A percentile compares a stretch with the other conserved stretches of the same genome.
These are phyloP conservation scores for Psittacula derbiana DNA, from an alignment of 2,797 vertebrate genomes.

Conservation along the genomic window DNA sequence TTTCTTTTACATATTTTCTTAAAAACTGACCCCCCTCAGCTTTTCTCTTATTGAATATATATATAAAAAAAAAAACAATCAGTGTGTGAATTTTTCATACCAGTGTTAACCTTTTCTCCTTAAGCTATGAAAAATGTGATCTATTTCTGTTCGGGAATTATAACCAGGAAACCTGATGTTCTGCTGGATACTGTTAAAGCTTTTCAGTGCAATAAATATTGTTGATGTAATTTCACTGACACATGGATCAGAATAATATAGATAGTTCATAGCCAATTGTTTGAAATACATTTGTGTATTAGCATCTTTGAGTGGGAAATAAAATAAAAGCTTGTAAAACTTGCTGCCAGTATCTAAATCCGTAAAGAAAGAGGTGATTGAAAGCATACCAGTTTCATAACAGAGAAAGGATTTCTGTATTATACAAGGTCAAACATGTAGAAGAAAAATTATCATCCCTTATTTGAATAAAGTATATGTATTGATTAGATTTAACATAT, in stretches of 20 bases:
- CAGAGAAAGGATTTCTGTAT: constrained; percentile 19
- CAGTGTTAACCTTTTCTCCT: constrained; percentile 43
- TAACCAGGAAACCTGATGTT: constrained; percentile 28
- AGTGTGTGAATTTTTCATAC: constrained; percentile 19
- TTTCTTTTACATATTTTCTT: constrained; percentile 26
- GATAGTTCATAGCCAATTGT: constrained; percentile 47
- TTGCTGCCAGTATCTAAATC: neutral
- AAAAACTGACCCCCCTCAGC: neutral
- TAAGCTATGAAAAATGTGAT: constrained; percentile 36
- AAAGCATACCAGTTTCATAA: constrained; percentile 8
- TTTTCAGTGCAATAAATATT: constrained; percentile 47
- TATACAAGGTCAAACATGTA: constrained; percentile 47
- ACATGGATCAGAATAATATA: constrained; percentile 41
- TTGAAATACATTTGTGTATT: constrained; percentile 37
- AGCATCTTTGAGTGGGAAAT: constrained; percentile 18
- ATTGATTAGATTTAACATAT: constrained; percentile 61
- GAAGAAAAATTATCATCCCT: neutral
- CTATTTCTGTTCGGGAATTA: constrained; percentile 48
- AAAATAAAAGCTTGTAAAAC: constrained; percentile 42
- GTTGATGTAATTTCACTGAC: constrained; percentile 15
- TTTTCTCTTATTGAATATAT: neutral
- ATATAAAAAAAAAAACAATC: neutral
- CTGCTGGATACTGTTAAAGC: constrained; percentile 26
- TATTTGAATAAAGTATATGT: constrained; percentile 67
- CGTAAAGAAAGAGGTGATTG: neutral